phyloP scores from a whole-genome alignment of 2,888 invertebrate genomes.

The Disparrhopalites patrizii region DNA sequence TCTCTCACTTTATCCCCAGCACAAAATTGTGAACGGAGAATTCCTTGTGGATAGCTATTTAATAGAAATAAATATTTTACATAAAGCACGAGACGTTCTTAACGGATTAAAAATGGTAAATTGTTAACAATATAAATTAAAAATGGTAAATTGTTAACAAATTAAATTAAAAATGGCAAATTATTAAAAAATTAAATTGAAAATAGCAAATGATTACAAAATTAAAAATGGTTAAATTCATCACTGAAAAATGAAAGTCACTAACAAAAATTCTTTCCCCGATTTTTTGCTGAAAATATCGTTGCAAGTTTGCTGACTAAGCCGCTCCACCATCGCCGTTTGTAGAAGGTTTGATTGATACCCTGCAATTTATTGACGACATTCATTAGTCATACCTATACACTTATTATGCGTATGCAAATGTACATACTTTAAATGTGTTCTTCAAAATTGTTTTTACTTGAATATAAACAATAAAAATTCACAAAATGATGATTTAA shows the following conservation, averaged over 20 bases:
- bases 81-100: too few species aligned
- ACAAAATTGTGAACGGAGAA: constrained; percentile 39
- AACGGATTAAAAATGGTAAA: too few species aligned
- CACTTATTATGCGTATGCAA: too few species aligned
- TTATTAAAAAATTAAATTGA: background rate
- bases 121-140: too few species aligned
- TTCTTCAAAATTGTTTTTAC: too few species aligned
- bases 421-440: too few species aligned
- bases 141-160: too few species aligned
- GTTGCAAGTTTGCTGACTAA: constrained; percentile 26
- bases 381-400: background rate
- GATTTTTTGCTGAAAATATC: constrained; percentile 19
- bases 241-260: too few species aligned
- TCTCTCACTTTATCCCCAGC: constrained; percentile 37
- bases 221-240: too few species aligned
- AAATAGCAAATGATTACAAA: background rate
- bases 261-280: background rate
- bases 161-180: background rate
- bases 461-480: too few species aligned
- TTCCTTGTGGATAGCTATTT: constrained; percentile 35
- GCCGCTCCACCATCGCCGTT: constrained; percentile 1
- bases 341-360: constrained; percentile 12
- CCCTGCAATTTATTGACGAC: background rate
- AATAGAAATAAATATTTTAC: background rate
- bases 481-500: too few species aligned